Base-by-base conservation (phyloP, 2,113 vertebrate species). In the Lepidothrix coronata region DNA sequence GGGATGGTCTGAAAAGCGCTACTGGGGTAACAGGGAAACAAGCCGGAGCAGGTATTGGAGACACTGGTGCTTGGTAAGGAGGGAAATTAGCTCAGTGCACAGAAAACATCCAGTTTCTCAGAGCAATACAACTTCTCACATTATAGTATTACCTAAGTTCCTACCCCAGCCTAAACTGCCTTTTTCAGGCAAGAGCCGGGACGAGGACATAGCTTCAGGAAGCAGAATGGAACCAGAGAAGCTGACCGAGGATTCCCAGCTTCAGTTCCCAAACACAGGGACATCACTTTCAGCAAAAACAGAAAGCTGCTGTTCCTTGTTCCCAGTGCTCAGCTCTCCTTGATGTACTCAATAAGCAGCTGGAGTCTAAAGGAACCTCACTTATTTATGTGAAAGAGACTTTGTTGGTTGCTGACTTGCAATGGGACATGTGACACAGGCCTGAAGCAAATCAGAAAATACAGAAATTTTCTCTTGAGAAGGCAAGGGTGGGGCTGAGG, bases 391-490 rank as follows among this genome's bases (percentile, higher is more conserved):
- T 80, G 62, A 95, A 93, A 66, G 85, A 61, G 35, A 71, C 77
- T 83, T 73, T 73, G 44, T 79, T 89, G 23, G 46, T 57, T 94
- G 66, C 71, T 82, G 81, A 49, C 87, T 90, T 91, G 59, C 81
- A 78, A 2, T 44, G 25, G 41, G 66, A 81, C 81, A 55, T 77
- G 62, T 93, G 91, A 96, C 78, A 79, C 7, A 41, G 51, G 87
- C 95, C 93, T 88, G 62, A 71, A 91, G 89, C 89, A 85, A 93
- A 95, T 52, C 81, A 91, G 78, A 83, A 73, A 87, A 94, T 82
- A 94, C 70, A 80, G 85, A 94, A 66, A 59, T 88, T 93, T 91
- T 91, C 89, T 96, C 90, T 95, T 88, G 65, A 86, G 82, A 85
- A 93, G 74, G 49, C 48, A 80, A 95, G 91, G 91, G 85, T 65